phyloP scores from a whole-genome alignment of 2,888 invertebrate genomes.

The Aspidiotus destructor region DNA sequence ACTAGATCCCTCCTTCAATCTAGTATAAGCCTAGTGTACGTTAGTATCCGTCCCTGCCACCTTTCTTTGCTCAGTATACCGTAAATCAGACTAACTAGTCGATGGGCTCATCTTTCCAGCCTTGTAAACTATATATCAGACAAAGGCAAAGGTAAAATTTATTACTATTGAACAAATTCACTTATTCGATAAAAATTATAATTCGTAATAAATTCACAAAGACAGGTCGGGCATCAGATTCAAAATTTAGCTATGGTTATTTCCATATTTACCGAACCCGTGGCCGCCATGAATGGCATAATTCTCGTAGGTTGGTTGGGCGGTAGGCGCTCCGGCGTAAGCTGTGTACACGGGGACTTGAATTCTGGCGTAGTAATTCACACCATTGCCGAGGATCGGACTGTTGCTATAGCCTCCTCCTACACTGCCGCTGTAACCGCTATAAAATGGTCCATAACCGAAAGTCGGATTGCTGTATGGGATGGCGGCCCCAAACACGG shows the following conservation, averaged over 20 bases:
- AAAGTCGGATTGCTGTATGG: neutral
- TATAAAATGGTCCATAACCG: neutral
- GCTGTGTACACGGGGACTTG: neutral
- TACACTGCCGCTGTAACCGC: neutral
- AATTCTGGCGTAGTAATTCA: neutral
- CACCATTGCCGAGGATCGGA: neutral
- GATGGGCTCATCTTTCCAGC: no score
- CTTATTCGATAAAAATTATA: no score
- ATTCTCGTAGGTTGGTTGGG: constrained; percentile 30
- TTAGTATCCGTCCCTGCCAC: no score
- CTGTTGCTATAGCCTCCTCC: neutral
- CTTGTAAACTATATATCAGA: no score
- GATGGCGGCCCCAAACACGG: neutral
- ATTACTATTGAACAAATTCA: no score
- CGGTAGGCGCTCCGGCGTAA: constrained; percentile 6
- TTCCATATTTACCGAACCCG: constrained; percentile 30
- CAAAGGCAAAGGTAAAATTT: no score
- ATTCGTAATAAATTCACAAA: no score
- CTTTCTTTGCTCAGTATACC: no score
- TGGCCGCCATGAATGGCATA: constrained; percentile 28
- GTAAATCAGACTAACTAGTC: no score
- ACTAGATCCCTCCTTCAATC: no score
- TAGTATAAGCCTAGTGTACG: no score
- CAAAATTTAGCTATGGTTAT: constrained; percentile 6
- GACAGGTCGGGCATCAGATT: no score